A percentile compares a stretch with the other conserved stretches of the same genome.
Evolutionary conservation across 2,113 vertebrate genomes (phyloP).

Genomic region (Cettia cetti): DNA sequence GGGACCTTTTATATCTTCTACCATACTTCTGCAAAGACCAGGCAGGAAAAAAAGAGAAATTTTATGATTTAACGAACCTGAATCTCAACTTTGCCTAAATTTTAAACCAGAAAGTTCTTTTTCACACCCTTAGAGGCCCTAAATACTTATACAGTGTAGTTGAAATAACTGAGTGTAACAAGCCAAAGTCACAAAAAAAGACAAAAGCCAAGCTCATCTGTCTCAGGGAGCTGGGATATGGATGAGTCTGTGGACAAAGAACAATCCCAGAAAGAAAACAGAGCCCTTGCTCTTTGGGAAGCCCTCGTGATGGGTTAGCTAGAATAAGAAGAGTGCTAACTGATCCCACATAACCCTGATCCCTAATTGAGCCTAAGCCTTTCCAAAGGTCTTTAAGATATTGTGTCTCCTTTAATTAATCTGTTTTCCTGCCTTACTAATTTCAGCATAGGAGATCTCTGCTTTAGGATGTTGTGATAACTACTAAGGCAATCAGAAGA

Average conservation of each 20-base stretch:
- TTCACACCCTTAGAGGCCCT: not conserved
- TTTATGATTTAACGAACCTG: not conserved
- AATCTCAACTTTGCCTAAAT: not conserved
- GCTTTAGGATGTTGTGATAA: not conserved
- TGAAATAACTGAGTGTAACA: not conserved
- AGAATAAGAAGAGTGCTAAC: not conserved
- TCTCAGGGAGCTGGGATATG: not conserved
- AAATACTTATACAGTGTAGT: not conserved
- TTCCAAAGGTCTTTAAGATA: conserved; percentile 32
- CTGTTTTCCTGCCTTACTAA: not conserved
- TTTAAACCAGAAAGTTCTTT: not conserved
- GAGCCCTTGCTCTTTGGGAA: not conserved
- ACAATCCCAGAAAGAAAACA: not conserved
- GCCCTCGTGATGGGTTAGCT: not conserved
- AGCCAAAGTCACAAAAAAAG: not conserved
- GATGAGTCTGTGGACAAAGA: not conserved
- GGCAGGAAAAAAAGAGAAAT: not conserved
- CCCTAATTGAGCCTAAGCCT: not conserved
- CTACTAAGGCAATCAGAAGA: not conserved
- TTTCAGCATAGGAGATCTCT: not conserved
- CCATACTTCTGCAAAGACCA: not conserved
- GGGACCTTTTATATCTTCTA: not conserved
- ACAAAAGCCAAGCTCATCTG: not conserved
- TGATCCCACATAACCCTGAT: not conserved
- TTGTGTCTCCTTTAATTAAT: not conserved